Evolutionary conservation across 1,140 invertebrate genomes (phyloP), one percentile per base, ranked within the genome.

Genomic region (Mycetomoellerius zeteki): DNA sequence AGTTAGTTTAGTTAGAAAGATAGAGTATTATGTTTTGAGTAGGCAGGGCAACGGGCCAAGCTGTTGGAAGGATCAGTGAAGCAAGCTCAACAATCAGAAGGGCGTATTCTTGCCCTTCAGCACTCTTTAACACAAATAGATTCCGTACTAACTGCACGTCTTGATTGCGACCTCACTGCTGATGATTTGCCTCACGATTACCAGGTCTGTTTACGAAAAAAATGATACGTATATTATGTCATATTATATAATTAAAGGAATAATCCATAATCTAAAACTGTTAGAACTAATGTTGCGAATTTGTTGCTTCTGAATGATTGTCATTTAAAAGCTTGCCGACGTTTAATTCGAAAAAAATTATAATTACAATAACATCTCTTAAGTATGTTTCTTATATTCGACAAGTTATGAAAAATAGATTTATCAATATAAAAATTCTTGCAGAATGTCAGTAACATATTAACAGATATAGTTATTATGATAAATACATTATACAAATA

Each of bases 131-230:
- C 96, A 69, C 96, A 97, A 93, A 96, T 97, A 89, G 97, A 97
- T 91, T 96, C 96, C 75, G 96, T 97, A 93, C 95, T 98, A 93
- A 97, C 97, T 92, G 96, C 97, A 92, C 96, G 97, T 90, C 95
- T 98, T 91, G 97, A 98, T 92, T 97, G 97, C 93, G 98, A 98
- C 94, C 96, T 98, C 62, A 97, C 97, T 85, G 97, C 97, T 88
- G 97, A 97, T 93, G 97, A 98, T 95, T 96, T 98, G 88, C 97
- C 97, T 27, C 97, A 98, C 90, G 97, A 98, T 94, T 96, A 97
- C 93, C 97, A 98, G 96, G 98, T 98, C 93, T 93, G 95, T 95
- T 84, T 75, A 86, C 24, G 60, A 81, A 64, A 5, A 33, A 43
- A 85, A 58, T 67, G 3, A 77, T 85, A 37, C 8, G 8, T 30